Evolutionary conservation across 1,140 invertebrate genomes (phyloP).

Genomic region (Watersipora subatra): DNA sequence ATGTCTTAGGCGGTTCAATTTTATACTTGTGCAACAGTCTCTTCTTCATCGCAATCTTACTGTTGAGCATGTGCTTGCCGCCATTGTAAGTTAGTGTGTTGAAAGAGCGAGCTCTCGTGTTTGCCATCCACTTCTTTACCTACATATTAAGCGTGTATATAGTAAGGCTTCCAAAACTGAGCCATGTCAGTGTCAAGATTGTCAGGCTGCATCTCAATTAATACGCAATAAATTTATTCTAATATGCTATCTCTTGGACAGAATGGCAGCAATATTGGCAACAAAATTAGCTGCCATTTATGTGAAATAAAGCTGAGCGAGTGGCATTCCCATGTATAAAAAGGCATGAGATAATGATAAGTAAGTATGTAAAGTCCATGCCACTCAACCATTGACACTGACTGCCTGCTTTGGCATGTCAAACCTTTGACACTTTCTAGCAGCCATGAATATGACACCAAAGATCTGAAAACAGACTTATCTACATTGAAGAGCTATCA

Average conservation of each 20-base stretch:
- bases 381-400: not conserved
- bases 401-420: not conserved
- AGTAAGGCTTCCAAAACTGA: too few relatives aligned
- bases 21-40: slow-evolving; percentile 9
- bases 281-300: not conserved
- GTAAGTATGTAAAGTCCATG: not conserved
- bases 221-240: not conserved
- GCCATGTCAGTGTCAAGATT: too few relatives aligned
- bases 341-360: not conserved
- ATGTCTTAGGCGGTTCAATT: not conserved
- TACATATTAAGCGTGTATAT: too few relatives aligned
- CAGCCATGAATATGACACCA: not conserved
- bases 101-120: slow-evolving; percentile 25
- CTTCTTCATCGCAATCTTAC: slow-evolving; percentile 17
- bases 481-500: not conserved
- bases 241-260: not conserved
- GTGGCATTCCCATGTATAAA: not conserved
- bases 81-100: slow-evolving; percentile 28
- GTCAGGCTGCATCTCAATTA: not conserved
- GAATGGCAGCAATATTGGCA: not conserved
- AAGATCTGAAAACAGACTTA: not conserved
- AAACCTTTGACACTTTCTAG: not conserved
- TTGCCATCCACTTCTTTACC: slow-evolving; percentile 31
- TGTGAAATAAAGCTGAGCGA: not conserved
- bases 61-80: slow-evolving; percentile 25